These are phyloP conservation scores for Dolichallabes microphthalmus DNA, from an alignment of 2,113 vertebrate genomes.

Conservation along the genomic window DNA sequence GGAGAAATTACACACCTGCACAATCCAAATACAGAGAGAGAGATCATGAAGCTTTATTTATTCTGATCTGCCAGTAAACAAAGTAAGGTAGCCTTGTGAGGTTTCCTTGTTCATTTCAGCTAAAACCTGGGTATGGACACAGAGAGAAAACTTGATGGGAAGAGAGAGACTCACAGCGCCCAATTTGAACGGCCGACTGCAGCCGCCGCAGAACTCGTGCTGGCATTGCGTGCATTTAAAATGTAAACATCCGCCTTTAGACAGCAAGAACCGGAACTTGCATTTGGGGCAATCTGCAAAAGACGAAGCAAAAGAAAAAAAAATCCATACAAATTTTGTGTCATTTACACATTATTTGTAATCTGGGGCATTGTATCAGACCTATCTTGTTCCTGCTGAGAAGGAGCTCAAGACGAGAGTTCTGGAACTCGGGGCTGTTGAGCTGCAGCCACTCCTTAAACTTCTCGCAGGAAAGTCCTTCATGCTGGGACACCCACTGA, in stretches of 20 bases:
- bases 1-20: slow-evolving; percentile 70
- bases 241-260: slow-evolving; percentile 77
- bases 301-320: not conserved
- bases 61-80: not conserved
- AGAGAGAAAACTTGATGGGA: not conserved
- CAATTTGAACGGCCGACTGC: slow-evolving; percentile 60
- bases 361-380: slow-evolving; percentile 37
- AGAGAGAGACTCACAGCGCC: slow-evolving; percentile 63
- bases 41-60: not conserved
- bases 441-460: slow-evolving; percentile 67
- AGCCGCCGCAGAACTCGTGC: slow-evolving; percentile 74
- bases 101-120: not conserved
- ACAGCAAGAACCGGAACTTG: slow-evolving; percentile 68
- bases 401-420: slow-evolving; percentile 45
- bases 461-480: slow-evolving; percentile 70
- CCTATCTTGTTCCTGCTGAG: slow-evolving; percentile 68
- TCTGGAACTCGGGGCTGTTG: slow-evolving; percentile 60
- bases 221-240: slow-evolving; percentile 75
- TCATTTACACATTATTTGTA: not conserved
- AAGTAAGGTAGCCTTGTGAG: not conserved
- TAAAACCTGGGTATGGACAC: not conserved
- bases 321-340: not conserved
- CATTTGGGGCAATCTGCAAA: slow-evolving; percentile 75
- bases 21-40: not conserved
- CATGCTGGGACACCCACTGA: slow-evolving; percentile 73